phyloP scores from a whole-genome alignment of 2,888 invertebrate genomes.

The Oscheius sp. region DNA sequence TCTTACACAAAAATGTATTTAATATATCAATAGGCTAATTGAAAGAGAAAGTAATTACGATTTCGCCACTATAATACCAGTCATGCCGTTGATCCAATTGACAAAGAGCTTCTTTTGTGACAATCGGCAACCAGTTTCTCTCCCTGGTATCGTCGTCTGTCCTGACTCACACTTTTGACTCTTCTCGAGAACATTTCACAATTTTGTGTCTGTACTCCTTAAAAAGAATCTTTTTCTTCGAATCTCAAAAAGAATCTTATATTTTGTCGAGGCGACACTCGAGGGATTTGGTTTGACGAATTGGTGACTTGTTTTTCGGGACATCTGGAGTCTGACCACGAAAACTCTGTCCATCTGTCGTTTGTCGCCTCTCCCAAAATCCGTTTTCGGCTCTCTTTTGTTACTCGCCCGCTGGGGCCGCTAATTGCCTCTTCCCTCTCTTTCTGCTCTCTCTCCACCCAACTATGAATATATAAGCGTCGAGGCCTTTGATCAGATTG shows the following conservation, averaged over 20 bases:
- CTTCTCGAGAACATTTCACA: background rate
- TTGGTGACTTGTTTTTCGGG: background rate
- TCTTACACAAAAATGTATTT: too few relatives aligned
- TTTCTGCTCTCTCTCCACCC: constrained; percentile 9
- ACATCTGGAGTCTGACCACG: too few relatives aligned
- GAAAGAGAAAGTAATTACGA: too few relatives aligned
- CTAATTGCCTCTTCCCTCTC: constrained; percentile 29
- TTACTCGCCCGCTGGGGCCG: background rate
- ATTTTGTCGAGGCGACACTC: background rate
- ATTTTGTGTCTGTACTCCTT: background rate
- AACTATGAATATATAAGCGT: constrained; percentile 24
- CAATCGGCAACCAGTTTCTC: constrained; percentile 15
- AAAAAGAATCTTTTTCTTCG: background rate
- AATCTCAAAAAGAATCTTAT: background rate
- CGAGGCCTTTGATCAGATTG: too few relatives aligned
- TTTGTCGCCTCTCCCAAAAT: constrained; percentile 4
- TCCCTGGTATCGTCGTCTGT: background rate
- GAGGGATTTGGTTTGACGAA: background rate
- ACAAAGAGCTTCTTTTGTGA: constrained; percentile 17
- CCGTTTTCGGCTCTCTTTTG: constrained; percentile 21
- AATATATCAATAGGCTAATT: too few relatives aligned
- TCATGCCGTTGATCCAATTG: constrained; percentile 8
- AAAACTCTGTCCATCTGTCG: constrained; percentile 13
- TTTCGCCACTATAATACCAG: background rate
- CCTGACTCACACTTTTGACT: constrained; percentile 1